Base-by-base conservation (phyloP, 2,888 invertebrate genomes). In the Aphodius granarius region DNA sequence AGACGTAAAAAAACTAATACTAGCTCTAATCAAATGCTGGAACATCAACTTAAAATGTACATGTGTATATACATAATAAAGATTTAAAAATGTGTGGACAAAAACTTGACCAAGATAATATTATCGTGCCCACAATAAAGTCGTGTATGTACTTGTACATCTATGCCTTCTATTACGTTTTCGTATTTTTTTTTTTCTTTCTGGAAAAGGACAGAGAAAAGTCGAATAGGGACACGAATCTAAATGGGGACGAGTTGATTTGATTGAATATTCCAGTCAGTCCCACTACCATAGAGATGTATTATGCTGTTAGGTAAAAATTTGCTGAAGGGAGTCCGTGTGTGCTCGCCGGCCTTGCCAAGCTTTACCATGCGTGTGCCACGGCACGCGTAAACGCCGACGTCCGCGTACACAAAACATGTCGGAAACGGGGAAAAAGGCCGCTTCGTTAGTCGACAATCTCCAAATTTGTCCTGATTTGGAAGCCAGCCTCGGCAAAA, bases 201-300 rank as follows among this genome's bases (percentile, higher is more conserved):
- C n/a, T n/a, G 5, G 65, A 13, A 16, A 21, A 21, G 19, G 16
- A 68, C 5, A n/a, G 21, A 68, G 22, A 20, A 68, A n/a, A 68
- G 20, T 0, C n/a, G 17, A 68, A 68, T n/a, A n/a, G 68, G n/a
- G 16, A n/a, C 20, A 68, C 22, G 68, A 22, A 5, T n/a, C 22
- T 21, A 68, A 68, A 20, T 68, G 21, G 68, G 68, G 66, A 19
- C 62, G 68, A 73, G 77, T 75, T 77, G 77, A 77, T 77, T 77
- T 77, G 77, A 77, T 77, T 73, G 75, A 65, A 75, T 77, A 77
- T 77, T 77, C 77, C 66, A 77, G 77, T 77, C 77, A 75, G 75
- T 64, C 21, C 19, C 13, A 43, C 43, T 43, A 43, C 43, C 43
- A 43, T 43, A 43, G 43, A 43, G 43, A 43, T 43, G 43, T 43